Base-by-base conservation (phyloP, 2,888 invertebrate genomes). In the Noctua janthe region DNA sequence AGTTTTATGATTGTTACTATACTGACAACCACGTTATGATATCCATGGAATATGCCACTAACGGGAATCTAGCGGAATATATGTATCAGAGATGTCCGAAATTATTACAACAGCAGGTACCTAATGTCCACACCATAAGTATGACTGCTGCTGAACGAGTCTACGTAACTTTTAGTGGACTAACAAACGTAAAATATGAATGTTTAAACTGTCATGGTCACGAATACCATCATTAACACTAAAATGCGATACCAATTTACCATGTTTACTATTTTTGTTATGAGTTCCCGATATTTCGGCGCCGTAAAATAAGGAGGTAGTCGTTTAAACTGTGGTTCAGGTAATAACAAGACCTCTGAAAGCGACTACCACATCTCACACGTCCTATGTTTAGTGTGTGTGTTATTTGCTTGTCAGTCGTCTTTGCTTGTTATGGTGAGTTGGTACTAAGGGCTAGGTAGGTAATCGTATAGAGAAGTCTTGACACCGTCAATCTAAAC, bases 1-100 rank as follows among this genome's bases (percentile, higher is more conserved):
- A 97, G 89, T 98, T 98, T 93, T 98, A 97, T 91, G 98, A 98
- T 87, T 98, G 98, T 91, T 98, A 97, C 91, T 95, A 98, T 69
- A 97, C 97, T 76, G 97, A 98, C 71, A 97, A 97, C 81, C 93
- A 95, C 82, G 97, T 97, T 66, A 97, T 97, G 94, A 99, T 99
- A 92, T 98, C 98, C n/a, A 99, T 99, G 99, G 99, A 99, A 94
- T 99, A 98, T 92, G 99, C 99, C 5, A 97, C 97, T 88, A 97
- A 98, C 86, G 98, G 99, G 76, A 98, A 98, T 89, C 94, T 99
- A 87, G 98, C 98, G 84, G 98, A 98, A 86, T 98, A 97, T 88
- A 97, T 99, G 93, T 97, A 97, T 86, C 94, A 95, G 81, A 93
- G 95, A 88, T 97, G 96, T 91, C 97, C 97, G 2, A 97, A 97